Base-by-base conservation (phyloP, 92 coral and sea anemone genomes). In the Ricordea florida region DNA sequence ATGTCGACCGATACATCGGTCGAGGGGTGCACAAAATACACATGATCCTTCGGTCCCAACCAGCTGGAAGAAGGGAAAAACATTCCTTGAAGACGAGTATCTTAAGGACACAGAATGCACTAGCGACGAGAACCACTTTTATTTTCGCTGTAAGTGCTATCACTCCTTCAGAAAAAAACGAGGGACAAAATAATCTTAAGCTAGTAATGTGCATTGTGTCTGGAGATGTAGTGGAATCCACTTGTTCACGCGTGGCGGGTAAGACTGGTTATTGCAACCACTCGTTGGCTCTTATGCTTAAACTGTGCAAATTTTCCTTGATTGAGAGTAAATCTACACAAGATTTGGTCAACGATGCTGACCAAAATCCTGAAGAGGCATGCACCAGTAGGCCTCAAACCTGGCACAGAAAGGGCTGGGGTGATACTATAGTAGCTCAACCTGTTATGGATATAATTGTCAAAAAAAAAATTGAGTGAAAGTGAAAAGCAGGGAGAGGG, bases 261-360 rank as follows among this genome's bases (percentile, higher is more conserved):
- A 80, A 80, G 35, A 52, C 69, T 44, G 86, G 73, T 0, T 70
- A 57, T 42, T 70, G 86, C 27, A 80, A 80, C 45, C 86, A 81
- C 33, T 44, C 70, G 2, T 77, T 71, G 21, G 86, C 80, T 3
- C 49, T 80, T 18, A 70, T 47, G 80, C 69, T 81, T 15, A 71
- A 72, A 57, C 18, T 81, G n/a, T 62, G 57, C 29, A 62, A 72
- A 60, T 72, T n/a, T 52, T 60, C 80, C 25, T 29, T 81, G 45
- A 38, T 51, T 35, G 67, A 72, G 24, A 28, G 74, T 24, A 56
- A 49, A 53, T 28, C 34, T 52, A 57, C 76, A 13, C 64, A n/a
- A 2, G 75, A 68, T 33, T 47, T 76, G 45, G n/a, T 29, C 20
- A 20, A 60, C n/a, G 67, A 57, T 23, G 55, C 41, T 8, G 63